Percentiles rank a stretch among this genome's conserved stretches.
phyloP scores from a whole-genome alignment of 92 coral and sea anemone genomes.

The Epizoanthus ramosus region DNA sequence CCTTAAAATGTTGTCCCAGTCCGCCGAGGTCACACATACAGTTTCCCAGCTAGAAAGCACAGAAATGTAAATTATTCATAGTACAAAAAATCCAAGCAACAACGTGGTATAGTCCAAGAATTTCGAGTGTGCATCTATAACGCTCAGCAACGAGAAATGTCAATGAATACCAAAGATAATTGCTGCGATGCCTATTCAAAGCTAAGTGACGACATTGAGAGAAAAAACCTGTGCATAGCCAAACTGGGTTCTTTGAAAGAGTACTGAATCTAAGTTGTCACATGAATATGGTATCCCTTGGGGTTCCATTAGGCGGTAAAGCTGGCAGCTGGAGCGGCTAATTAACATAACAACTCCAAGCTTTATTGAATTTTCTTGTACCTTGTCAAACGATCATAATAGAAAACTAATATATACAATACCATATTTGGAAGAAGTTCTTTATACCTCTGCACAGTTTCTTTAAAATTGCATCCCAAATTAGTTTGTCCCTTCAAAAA shows the following conservation, averaged over 20 bases:
- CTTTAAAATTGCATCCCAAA: conserved; percentile 31
- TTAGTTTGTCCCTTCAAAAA: conserved; percentile 12
- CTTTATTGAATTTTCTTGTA: conserved; percentile 64
- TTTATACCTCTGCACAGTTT: neutral
- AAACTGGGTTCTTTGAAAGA: conserved; percentile 2
- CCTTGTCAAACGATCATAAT: conserved; percentile 53
- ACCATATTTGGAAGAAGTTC: conserved; percentile 55
- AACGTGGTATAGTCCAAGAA: conserved; percentile 29
- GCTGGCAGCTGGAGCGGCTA: conserved; percentile 73
- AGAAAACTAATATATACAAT: conserved; percentile 46
- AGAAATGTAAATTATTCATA: conserved; percentile 29
- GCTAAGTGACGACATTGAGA: neutral
- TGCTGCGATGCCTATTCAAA: neutral
- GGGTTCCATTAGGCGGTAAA: conserved; percentile 18
- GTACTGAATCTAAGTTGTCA: neutral
- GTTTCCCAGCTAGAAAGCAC: conserved; percentile 83
- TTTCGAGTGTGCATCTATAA: conserved; percentile 3
- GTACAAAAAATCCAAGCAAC: conserved; percentile 25
- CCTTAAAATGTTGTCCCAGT: conserved; percentile 87
- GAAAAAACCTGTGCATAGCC: neutral
- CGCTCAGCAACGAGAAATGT: neutral
- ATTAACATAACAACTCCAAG: conserved; percentile 77
- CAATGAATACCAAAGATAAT: neutral
- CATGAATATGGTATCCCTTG: neutral
- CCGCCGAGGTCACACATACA: conserved; percentile 67